Evolutionary conservation across 1,140 invertebrate species (phyloP), one percentile per base, ranked within the genome.

Genomic region (Drosophila quadrilineata): DNA sequence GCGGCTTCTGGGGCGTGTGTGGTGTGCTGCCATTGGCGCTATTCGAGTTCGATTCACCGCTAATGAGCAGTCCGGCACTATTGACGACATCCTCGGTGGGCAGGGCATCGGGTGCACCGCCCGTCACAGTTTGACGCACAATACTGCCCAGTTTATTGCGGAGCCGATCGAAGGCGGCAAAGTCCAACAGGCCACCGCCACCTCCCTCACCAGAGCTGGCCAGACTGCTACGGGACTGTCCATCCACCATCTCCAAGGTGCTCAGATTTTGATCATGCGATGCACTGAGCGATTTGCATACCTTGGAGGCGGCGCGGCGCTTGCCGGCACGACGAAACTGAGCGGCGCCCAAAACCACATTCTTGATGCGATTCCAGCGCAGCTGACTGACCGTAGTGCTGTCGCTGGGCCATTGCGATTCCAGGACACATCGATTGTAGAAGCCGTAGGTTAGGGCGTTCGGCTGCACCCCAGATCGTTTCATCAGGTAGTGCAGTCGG

Each of bases 391-490:
- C 93, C 87, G 94, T 96, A 4, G 94, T 94, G 91, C 94, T 95
- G 75, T 96, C 95, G 8, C 95, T 94, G 2, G 97, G 97, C 98
- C 98, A 99, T 60, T 96, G 95, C 17, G 97, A 96, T 91, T 99
- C 98, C 14, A 99, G 91, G 9, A 99, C 97, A 80, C 93, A 94
- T 29, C 93, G 90, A 86, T 94, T 94, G 71, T 94, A 94, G 60
- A 93, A 93, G 53, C 98, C 98, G 89, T 99, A 99, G 0, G 98
- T 99, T 26, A 99, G 94, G 8, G 98, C 98, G 89, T 99, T 99
- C 2, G 98, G 97, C 86, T 98, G 96, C 9, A 99, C 93, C 0
- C 96, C 96, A 46, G 94, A 94, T n/a, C 95, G 93, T 89, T 98
- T 98, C 98, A 99, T 99, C 48, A 98, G 94, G 77, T 97, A 96